Evolutionary conservation across 2,113 vertebrate genomes (phyloP).

Genomic region (Myodes glareolus): DNA sequence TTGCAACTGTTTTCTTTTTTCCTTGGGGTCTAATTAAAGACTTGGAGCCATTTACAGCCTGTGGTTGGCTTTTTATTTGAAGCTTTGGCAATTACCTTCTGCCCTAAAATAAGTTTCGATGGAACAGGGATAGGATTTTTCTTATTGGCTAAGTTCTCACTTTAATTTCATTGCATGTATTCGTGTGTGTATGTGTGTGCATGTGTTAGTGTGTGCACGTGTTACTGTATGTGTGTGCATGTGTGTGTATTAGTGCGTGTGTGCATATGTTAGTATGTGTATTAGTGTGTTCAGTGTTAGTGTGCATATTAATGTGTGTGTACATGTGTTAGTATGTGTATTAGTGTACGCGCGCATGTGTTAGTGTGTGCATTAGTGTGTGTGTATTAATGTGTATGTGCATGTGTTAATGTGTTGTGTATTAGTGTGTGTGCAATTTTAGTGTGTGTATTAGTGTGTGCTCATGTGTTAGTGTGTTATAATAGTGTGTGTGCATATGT

Average conservation of each 20-base stretch:
- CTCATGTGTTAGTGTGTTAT: fast-evolving
- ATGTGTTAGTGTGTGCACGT: no score
- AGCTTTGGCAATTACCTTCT: conserved; percentile 87
- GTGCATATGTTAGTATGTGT: no score
- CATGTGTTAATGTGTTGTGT: no score
- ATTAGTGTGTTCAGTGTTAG: neutral
- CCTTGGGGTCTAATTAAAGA: conserved; percentile 87
- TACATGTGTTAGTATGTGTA: no score
- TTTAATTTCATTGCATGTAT: conserved; percentile 20
- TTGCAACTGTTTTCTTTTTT: conserved; percentile 75
- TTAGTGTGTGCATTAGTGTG: no score
- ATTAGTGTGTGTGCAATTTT: fast-evolving
- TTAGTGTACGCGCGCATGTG: fast-evolving
- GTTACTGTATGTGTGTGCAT: fast-evolving
- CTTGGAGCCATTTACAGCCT: conserved; percentile 84
- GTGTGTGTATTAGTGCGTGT: fast-evolving
- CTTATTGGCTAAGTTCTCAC: conserved; percentile 65
- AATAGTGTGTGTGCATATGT: no score
- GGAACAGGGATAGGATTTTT: conserved; percentile 74
- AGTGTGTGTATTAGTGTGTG: neutral
- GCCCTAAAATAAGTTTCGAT: conserved; percentile 86
- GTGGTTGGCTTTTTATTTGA: conserved; percentile 87
- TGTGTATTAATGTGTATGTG: no score
- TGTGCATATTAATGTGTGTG: no score
- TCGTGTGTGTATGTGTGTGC: neutral